These are phyloP conservation scores for Sesamia inferens DNA, from an alignment of 2,888 invertebrate species.

Conservation along the genomic window DNA sequence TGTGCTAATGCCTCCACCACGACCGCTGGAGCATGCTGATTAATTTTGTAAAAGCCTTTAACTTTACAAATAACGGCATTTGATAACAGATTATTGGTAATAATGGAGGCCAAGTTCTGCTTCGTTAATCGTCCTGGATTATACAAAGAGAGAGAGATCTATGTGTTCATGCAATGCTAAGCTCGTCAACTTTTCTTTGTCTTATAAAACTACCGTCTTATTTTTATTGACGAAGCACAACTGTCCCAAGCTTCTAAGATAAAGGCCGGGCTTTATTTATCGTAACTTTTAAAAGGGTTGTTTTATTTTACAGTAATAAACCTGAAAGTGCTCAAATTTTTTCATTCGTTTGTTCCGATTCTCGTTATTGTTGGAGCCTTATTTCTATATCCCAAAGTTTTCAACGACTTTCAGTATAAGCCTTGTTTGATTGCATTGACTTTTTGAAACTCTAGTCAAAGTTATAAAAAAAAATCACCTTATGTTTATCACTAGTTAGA, in stretches of 20 bases:
- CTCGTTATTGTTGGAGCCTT: conserved; percentile 74
- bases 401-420: conserved; percentile 44
- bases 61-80: conserved; percentile 76
- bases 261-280: conserved; percentile 55
- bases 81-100: conserved; percentile 71
- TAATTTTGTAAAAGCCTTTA: conserved; percentile 81
- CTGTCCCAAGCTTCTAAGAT: conserved; percentile 48
- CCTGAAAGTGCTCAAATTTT: conserved; percentile 52
- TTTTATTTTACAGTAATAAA: conserved; percentile 60
- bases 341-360: conserved; percentile 42
- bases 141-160: not conserved
- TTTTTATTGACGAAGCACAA: conserved; percentile 55
- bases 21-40: conserved; percentile 74
- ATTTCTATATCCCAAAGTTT: conserved; percentile 46
- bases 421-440: conserved; percentile 50
- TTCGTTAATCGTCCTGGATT: conserved; percentile 44
- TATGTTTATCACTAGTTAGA: conserved; percentile 5
- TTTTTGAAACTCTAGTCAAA: conserved; percentile 25
- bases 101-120: conserved; percentile 53
- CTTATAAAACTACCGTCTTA: conserved; percentile 48
- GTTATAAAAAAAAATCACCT: conserved; percentile 22
- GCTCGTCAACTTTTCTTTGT: conserved; percentile 29
- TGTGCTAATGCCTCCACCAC: conserved; percentile 70
- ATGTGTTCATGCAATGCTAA: conserved; percentile 14
- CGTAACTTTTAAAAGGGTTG: conserved; percentile 59